Conservation (phyloP, 2,797 vertebrate species). For the Erethizon dorsatum region DNA sequence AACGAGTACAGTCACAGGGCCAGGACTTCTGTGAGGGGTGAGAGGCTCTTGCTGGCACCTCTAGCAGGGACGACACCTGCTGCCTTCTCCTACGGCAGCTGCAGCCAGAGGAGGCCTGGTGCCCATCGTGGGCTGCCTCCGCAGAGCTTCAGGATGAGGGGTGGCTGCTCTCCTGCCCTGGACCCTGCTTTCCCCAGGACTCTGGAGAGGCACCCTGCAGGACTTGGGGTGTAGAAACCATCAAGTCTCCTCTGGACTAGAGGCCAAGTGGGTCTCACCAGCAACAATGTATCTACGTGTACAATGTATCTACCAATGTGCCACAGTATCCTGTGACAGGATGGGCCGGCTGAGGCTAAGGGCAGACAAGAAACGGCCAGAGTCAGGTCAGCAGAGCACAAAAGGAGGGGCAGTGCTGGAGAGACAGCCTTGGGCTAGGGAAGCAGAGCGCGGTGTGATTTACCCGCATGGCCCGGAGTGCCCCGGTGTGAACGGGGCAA, state of each 20-base stretch:
- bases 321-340: no score
- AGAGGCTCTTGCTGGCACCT: neutral
- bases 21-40: neutral
- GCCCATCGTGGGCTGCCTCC: accelerated
- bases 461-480: accelerated
- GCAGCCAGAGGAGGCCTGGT: neutral
- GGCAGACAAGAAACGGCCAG: neutral
- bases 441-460: accelerated
- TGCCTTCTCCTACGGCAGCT: neutral
- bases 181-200: neutral
- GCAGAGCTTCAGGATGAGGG: neutral
- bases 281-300: neutral
- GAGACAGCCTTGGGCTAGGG: neutral
- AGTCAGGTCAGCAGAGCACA: neutral
- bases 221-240: neutral
- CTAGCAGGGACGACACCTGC: neutral
- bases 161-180: neutral
- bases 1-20: neutral
- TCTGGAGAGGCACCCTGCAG: neutral
- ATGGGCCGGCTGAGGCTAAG: neutral
- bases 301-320: neutral
- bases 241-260: neutral
- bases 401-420: neutral
- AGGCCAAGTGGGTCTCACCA: neutral
- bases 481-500: accelerated